Percentiles rank a stretch among this genome's conserved stretches.
Conservation (phyloP, 2,888 invertebrate genomes). For the Cephonodes hylas region DNA sequence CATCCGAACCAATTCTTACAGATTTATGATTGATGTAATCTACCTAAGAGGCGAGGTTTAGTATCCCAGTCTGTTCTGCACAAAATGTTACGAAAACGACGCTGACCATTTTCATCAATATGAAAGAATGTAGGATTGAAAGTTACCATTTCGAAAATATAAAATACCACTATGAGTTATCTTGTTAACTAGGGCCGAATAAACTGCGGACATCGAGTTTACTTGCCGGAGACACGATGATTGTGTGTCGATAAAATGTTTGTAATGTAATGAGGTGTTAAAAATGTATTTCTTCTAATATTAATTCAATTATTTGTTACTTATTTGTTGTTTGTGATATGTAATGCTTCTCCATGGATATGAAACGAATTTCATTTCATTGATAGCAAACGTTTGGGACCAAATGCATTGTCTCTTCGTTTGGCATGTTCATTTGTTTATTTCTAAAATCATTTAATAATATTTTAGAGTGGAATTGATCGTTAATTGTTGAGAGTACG, state of each 20-base stretch:
- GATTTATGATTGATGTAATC: background rate
- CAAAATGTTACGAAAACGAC: background rate
- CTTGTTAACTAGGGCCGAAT: background rate
- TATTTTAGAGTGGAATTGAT: background rate
- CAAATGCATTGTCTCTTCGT: constrained; percentile 1
- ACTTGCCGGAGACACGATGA: constrained; percentile 32
- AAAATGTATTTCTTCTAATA: background rate
- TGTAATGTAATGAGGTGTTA: background rate
- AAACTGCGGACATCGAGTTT: constrained; percentile 28
- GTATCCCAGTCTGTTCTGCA: background rate
- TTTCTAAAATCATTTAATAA: background rate
- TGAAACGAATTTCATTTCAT: background rate
- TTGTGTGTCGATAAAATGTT: background rate
- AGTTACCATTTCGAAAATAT: background rate
- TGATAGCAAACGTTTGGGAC: constrained; percentile 11
- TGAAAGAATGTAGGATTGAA: background rate
- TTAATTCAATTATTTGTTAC: background rate
- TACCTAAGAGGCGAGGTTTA: background rate
- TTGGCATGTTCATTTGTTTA: background rate
- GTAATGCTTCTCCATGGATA: background rate
- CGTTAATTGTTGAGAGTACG: background rate
- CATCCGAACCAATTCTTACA: background rate
- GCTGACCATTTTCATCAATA: background rate
- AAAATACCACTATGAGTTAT: background rate
- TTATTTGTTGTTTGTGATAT: background rate